Base-by-base conservation (phyloP, 1,140 invertebrate genomes). In the Drosophila tropicalis region DNA sequence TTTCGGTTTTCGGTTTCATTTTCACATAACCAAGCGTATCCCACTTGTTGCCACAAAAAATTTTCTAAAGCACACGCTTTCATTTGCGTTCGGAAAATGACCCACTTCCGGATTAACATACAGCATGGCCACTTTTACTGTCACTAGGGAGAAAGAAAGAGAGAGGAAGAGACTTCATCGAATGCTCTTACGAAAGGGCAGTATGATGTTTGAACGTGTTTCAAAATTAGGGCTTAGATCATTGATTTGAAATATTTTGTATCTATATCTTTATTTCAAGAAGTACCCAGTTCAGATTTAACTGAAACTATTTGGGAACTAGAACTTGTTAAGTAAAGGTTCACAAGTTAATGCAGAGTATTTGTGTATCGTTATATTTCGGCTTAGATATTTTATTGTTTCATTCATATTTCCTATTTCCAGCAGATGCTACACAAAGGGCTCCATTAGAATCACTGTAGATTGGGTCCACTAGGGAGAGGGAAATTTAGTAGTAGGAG, bases 61-160 rank as follows among this genome's bases (percentile, higher is more conserved):
- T 79, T 87, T 79, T 86, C 79, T 67, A 70, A 62, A 54, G 58
- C 82, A 63, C 65, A 76, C 79, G 82, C 82, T 85, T 87, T 85
- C 82, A 82, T 82, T 85, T 87, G 82, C 83, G 75, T 82, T 85
- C 60, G 82, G 83, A 86, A 85, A 85, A 85, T 79, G 82, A 85
- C 82, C 83, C 83, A 82, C 82, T 85, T 85, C 82, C 82, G 82
- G 83, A 85, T 85, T 85, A 85, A 77, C 82, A 86, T 72, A 76
- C 75, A 58, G 17, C 54, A 15, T 22, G 71, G 68, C 71, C 72
- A 81, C 83, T 85, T 72, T 87, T 78, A 85, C 78, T 85, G 74
- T 82, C 66, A 73, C 57, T 77, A 62, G 60, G 39, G 15, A 15
- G 29, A 29, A 6, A 29, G 41, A 12, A 22, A 22, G 22, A 22